These are phyloP conservation scores for Monoplex corrugatus DNA, from an alignment of 2,888 invertebrate genomes.

Conservation along the genomic window DNA sequence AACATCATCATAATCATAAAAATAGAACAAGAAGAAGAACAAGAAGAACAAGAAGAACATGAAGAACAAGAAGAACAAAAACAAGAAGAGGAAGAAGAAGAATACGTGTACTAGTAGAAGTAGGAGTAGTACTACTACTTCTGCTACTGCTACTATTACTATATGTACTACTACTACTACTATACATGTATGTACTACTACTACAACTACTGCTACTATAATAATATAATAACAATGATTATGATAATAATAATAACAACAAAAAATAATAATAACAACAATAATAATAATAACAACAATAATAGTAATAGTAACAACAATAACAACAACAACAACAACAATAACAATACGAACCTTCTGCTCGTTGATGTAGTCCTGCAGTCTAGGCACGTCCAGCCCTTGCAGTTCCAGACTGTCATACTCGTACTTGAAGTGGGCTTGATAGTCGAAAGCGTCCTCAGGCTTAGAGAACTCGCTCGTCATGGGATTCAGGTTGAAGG, in stretches of 20 bases:
- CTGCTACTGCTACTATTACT: no score
- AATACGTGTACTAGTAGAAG: neutral
- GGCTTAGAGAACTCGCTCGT: conserved; percentile 60
- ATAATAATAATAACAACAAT: neutral
- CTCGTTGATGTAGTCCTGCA: conserved; percentile 55
- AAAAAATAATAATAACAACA: no score
- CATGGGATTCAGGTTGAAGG: conserved; percentile 60
- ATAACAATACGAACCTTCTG: conserved; percentile 29
- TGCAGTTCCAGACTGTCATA: conserved; percentile 62
- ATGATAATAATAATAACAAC: neutral
- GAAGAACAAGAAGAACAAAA: no score
- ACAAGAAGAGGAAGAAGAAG: neutral
- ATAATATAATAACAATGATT: neutral
- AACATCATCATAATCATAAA: no score
- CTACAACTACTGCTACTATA: neutral
- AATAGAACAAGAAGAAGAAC: no score
- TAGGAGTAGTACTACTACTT: neutral
- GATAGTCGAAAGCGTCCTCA: conserved; percentile 60
- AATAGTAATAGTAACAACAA: neutral
- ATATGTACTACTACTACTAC: no score
- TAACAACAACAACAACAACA: neutral
- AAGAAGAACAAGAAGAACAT: no score
- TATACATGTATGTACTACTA: neutral
- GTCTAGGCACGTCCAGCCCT: conserved; percentile 59
- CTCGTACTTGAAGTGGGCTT: conserved; percentile 57